These are phyloP conservation scores for Heliconius eleuchia DNA, from an alignment of 1,140 invertebrate genomes.

Conservation along the genomic window DNA sequence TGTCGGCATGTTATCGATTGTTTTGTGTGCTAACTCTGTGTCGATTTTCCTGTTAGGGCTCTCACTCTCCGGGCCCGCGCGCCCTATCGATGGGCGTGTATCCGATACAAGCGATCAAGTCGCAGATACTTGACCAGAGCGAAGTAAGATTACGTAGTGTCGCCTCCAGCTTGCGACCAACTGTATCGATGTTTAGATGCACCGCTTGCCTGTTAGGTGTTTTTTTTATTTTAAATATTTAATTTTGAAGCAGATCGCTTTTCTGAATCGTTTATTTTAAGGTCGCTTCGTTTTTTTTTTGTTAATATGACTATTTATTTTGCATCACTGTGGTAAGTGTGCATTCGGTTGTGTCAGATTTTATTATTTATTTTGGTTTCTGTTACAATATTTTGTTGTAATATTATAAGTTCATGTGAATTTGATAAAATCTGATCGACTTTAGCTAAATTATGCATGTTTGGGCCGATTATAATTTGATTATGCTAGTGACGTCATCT, in stretches of 20 bases:
- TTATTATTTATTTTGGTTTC: conserved; percentile 37
- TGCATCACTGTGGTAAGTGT: conserved; percentile 51
- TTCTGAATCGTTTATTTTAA: conserved; percentile 43
- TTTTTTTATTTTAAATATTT: conserved; percentile 58
- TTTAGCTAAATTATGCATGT: conserved; percentile 48
- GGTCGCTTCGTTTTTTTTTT: conserved; percentile 55
- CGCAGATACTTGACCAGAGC: conserved; percentile 90
- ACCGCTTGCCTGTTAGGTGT: conserved; percentile 77
- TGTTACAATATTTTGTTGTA: background rate
- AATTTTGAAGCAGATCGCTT: conserved; percentile 51
- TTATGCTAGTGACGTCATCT: conserved; percentile 40
- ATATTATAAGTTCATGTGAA: background rate
- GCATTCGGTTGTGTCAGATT: conserved; percentile 47
- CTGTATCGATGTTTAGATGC: conserved; percentile 77
- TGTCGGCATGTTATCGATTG: conserved; percentile 67
- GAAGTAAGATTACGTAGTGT: conserved; percentile 89
- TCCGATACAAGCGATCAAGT: conserved; percentile 92
- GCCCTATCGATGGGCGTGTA: conserved; percentile 93
- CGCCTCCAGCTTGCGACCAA: conserved; percentile 71
- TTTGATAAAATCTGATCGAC: conserved; percentile 49
- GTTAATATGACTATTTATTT: conserved; percentile 41
- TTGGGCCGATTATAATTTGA: conserved; percentile 33
- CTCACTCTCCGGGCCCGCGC: conserved; percentile 92
- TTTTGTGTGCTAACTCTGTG: conserved; percentile 80
- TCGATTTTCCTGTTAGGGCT: conserved; percentile 87